Conservation (phyloP, 2,113 vertebrate species). For the Dipodomys spectabilis region DNA sequence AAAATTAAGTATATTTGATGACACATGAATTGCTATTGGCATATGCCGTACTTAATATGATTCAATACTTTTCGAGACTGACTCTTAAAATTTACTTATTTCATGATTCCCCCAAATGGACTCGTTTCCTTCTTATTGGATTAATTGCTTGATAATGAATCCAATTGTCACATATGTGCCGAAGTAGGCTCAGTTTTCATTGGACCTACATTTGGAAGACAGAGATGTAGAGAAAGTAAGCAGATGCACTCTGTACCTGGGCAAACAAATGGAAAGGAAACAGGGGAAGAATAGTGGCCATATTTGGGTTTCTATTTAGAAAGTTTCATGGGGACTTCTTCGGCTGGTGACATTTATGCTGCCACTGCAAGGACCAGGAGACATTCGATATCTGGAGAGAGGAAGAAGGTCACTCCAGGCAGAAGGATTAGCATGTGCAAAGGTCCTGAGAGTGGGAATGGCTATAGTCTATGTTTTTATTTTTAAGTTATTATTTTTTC, state of each 20-base stretch:
- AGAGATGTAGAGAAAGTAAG: background rate
- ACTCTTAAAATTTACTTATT: background rate
- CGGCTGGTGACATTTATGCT: background rate
- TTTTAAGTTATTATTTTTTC: background rate
- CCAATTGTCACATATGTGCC: no score
- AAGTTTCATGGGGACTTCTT: background rate
- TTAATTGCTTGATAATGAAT: background rate
- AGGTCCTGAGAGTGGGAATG: background rate
- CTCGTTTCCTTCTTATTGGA: background rate
- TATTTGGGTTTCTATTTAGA: background rate
- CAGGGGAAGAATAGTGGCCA: background rate
- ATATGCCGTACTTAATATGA: background rate
- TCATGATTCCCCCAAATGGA: background rate
- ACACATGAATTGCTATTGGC: background rate
- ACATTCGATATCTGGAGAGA: background rate
- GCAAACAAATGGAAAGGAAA: background rate
- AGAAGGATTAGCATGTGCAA: background rate
- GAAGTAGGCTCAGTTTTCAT: no score
- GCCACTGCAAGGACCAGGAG: background rate
- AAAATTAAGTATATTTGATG: slow-evolving; percentile 13
- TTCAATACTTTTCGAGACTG: background rate
- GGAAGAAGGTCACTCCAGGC: background rate
- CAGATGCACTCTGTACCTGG: background rate
- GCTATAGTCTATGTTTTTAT: background rate
- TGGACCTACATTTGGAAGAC: background rate